These are phyloP conservation scores for Apotomis turbidana DNA, from an alignment of 2,888 invertebrate genomes.

Conservation along the genomic window DNA sequence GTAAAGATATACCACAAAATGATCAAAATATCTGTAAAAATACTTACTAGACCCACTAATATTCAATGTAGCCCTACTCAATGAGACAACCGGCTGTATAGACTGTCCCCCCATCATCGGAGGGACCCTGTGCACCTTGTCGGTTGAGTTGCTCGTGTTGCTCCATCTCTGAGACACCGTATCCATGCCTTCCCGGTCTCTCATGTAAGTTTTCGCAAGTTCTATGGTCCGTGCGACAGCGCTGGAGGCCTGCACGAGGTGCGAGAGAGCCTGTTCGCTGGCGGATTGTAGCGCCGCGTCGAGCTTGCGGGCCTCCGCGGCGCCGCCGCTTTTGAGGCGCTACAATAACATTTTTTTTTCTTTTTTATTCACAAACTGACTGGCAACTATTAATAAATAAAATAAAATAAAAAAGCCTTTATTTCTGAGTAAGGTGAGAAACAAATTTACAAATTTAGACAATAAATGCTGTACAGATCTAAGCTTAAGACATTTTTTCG, in stretches of 20 bases:
- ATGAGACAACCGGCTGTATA: slow-evolving; percentile 73
- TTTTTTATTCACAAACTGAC: neutral
- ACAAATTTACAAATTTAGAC: no score
- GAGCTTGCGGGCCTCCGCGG: slow-evolving; percentile 60
- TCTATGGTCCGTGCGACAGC: slow-evolving; percentile 66
- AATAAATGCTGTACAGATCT: no score
- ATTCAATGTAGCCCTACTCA: slow-evolving; percentile 65
- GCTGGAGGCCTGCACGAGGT: slow-evolving; percentile 69
- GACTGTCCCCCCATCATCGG: slow-evolving; percentile 72
- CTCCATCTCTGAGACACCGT: slow-evolving; percentile 65
- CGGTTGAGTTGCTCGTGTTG: slow-evolving; percentile 59
- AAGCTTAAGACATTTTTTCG: no score
- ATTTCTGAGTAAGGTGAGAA: no score
- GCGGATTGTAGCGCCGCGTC: slow-evolving; percentile 65
- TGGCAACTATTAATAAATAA: no score
- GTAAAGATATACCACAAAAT: no score
- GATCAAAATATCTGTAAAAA: neutral
- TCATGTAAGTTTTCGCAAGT: slow-evolving; percentile 60
- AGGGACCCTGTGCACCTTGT: slow-evolving; percentile 69
- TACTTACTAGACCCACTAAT: slow-evolving; percentile 61
- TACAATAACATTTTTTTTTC: slow-evolving; percentile 43
- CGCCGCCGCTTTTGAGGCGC: slow-evolving; percentile 67
- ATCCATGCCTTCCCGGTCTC: slow-evolving; percentile 60
- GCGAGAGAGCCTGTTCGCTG: slow-evolving; percentile 65
- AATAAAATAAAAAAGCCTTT: no score